phyloP scores from a whole-genome alignment of 2,888 invertebrate species.

The Lomographa bimaculata region DNA sequence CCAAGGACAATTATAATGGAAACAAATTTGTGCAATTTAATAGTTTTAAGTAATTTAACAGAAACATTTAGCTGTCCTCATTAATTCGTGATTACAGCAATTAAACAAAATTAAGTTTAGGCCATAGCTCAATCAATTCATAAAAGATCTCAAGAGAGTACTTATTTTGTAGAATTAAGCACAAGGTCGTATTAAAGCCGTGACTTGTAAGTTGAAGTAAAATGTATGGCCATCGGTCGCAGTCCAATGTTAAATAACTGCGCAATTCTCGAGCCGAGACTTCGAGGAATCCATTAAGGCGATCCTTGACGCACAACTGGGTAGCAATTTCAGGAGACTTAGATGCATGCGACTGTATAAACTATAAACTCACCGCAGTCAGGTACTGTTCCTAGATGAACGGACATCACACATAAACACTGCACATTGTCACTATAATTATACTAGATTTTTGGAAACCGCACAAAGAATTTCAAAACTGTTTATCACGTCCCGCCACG shows the following conservation, averaged over 20 bases:
- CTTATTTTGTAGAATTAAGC: conserved; percentile 46
- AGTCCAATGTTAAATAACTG: conserved; percentile 63
- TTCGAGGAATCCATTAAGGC: conserved; percentile 66
- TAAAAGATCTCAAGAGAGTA: conserved; percentile 30
- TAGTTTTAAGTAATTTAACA: conserved; percentile 3
- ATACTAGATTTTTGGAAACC: conserved; percentile 25
- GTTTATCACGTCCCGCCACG: conserved; percentile 45
- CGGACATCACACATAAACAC: conserved; percentile 50
- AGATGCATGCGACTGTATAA: conserved; percentile 33
- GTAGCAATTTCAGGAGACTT: conserved; percentile 43
- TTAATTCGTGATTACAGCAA: conserved; percentile 10
- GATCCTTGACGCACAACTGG: conserved; percentile 61
- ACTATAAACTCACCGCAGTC: conserved; percentile 58
- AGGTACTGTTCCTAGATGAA: conserved; percentile 44
- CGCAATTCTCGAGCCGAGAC: conserved; percentile 62
- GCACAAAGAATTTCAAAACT: conserved; percentile 44
- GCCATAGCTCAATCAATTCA: conserved; percentile 32
- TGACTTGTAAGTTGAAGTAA: conserved; percentile 57
- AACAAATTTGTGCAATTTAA: background rate
- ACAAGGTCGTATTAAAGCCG: conserved; percentile 52
- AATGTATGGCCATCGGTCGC: conserved; percentile 50
- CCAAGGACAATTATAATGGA: conserved; percentile 1
- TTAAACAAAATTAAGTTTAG: conserved; percentile 15
- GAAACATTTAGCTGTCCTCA: background rate
- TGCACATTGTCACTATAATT: conserved; percentile 45